These are phyloP conservation scores for Lemur catta DNA, from an alignment of 2,797 vertebrate genomes.

Conservation along the genomic window DNA sequence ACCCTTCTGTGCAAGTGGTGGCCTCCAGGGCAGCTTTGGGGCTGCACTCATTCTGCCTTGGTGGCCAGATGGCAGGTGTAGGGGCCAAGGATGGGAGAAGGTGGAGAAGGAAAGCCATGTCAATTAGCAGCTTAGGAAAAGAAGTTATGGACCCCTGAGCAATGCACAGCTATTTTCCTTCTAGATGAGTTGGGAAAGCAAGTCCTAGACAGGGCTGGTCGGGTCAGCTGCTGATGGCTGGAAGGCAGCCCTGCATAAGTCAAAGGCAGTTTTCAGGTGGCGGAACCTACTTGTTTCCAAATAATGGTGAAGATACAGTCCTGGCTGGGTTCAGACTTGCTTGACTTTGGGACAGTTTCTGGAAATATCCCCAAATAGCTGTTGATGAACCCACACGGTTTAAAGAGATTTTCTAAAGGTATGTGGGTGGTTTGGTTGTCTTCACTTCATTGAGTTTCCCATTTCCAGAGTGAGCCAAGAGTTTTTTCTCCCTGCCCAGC, in stretches of 20 bases:
- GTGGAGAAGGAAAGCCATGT: background rate
- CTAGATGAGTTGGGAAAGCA: background rate
- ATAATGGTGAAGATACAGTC: background rate
- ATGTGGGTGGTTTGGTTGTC: accelerated
- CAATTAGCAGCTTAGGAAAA: background rate
- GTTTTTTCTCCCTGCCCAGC: background rate
- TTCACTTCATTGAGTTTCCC: background rate
- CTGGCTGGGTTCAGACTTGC: background rate
- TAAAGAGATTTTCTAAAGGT: background rate
- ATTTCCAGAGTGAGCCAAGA: background rate
- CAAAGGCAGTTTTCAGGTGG: background rate
- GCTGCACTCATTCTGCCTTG: background rate
- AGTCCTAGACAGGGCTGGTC: background rate
- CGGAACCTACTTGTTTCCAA: background rate
- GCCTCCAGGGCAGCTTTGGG: background rate
- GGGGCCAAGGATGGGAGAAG: background rate
- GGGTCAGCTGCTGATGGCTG: background rate
- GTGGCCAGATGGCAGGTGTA: background rate
- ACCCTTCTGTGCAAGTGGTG: background rate
- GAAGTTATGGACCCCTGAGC: background rate
- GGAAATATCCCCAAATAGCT: background rate
- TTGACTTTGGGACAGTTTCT: background rate
- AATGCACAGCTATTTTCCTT: background rate
- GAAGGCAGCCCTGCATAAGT: background rate
- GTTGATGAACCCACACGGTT: background rate